phyloP scores from a whole-genome alignment of 53 echinoderm and acorn worm genomes.

The Echinarachnius parma region DNA sequence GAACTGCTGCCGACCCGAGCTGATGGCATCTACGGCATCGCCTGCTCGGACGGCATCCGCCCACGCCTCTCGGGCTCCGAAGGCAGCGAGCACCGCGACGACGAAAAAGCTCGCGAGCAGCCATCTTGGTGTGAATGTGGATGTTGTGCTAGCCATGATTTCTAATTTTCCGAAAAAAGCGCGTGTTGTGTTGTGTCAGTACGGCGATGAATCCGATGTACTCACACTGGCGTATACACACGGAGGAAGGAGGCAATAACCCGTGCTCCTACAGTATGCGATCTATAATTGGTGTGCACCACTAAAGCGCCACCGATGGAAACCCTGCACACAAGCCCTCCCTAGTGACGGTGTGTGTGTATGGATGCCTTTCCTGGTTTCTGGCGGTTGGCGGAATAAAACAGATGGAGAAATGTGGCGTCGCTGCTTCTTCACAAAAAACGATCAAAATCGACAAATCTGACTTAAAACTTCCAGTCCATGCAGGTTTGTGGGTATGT shows the following conservation, averaged over 20 bases:
- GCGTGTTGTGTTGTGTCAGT: not conserved
- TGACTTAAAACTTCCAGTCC: not conserved
- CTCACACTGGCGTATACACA: no score
- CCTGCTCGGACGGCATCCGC: conserved; percentile 19
- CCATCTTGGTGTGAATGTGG: conserved; percentile 27
- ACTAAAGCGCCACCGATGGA: no score
- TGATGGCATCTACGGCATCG: conserved; percentile 37
- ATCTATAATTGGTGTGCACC: no score
- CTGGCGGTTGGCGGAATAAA: no score
- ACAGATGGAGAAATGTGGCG: not conserved
- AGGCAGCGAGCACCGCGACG: conserved; percentile 7
- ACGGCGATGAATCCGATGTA: no score
- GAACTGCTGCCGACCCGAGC: conserved; percentile 34
- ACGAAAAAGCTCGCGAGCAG: not conserved
- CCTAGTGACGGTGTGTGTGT: not conserved
- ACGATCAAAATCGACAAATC: not conserved
- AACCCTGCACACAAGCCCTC: no score
- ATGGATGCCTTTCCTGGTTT: conserved; percentile 15
- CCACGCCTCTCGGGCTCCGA: conserved; percentile 31
- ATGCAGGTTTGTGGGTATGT: no score
- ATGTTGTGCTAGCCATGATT: no score
- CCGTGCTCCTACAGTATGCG: no score
- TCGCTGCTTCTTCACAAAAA: not conserved
- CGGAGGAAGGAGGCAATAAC: no score
- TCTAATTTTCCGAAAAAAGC: not conserved